Percentiles rank a stretch among this genome's conserved stretches.
phyloP scores from a whole-genome alignment of 2,113 vertebrate genomes.

The Hydrolagus affinis region DNA sequence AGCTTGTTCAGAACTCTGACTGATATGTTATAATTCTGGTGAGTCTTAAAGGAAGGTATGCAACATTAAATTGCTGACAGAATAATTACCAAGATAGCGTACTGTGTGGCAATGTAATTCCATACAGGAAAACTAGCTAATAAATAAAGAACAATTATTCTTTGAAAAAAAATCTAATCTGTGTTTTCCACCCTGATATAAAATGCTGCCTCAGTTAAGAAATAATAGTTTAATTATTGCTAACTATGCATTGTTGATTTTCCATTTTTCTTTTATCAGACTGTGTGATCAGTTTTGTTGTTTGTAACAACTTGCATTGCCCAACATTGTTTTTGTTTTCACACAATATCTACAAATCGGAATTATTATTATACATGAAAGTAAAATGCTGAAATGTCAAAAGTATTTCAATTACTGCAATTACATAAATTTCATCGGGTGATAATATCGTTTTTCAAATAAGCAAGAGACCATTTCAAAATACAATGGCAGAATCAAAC shows the following conservation, averaged over 20 bases:
- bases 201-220: conserved; percentile 26
- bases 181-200: neutral
- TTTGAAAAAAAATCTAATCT: conserved; percentile 4
- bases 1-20: neutral
- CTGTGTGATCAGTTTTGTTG: conserved; percentile 23
- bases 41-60: neutral
- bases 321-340: conserved; percentile 34
- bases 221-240: conserved; percentile 23
- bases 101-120: neutral
- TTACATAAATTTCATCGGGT: conserved; percentile 72
- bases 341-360: conserved; percentile 60
- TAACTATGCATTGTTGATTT: conserved; percentile 30
- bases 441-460: conserved; percentile 69
- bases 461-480: conserved; percentile 57
- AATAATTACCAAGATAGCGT: neutral
- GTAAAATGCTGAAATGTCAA: conserved; percentile 52
- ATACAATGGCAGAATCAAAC: conserved; percentile 69
- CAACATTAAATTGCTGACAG: neutral
- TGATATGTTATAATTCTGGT: neutral
- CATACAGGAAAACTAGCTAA: neutral
- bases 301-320: conserved; percentile 23
- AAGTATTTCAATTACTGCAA: conserved; percentile 67
- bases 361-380: conserved; percentile 71
- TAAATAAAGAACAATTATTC: conserved; percentile 6
- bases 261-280: conserved; percentile 30